These are phyloP conservation scores for Miichthys miiuy DNA, from an alignment of 2,797 vertebrate genomes.

Conservation along the genomic window DNA sequence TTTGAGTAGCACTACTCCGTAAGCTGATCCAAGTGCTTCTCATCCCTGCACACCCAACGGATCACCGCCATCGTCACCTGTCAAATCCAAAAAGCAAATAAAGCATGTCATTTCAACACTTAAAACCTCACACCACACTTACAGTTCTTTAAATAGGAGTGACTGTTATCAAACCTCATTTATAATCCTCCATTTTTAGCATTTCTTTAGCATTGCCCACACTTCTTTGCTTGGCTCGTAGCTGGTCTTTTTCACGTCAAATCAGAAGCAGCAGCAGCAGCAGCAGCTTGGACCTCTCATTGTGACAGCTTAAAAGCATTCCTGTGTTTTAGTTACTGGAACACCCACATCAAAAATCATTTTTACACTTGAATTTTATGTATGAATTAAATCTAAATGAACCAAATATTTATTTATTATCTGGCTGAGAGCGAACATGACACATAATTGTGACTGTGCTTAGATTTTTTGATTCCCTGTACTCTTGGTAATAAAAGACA, in stretches of 20 bases:
- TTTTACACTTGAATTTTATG: constrained; percentile 20
- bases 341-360: constrained; percentile 27
- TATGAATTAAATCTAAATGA: constrained; percentile 39
- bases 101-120: not conserved
- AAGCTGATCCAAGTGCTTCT: constrained; percentile 9
- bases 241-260: constrained; percentile 11
- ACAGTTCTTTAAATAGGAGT: constrained; percentile 12
- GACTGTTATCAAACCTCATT: not conserved
- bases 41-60: not conserved
- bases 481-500: constrained; percentile 6
- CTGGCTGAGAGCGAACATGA: constrained; percentile 37
- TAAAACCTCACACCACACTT: not conserved
- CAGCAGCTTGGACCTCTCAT: not conserved
- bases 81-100: constrained; percentile 11
- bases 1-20: not conserved
- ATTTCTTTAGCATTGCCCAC: constrained; percentile 14
- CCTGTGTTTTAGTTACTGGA: constrained; percentile 40
- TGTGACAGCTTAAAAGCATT: constrained; percentile 62
- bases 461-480: not conserved
- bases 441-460: constrained; percentile 23
- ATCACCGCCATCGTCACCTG: constrained; percentile 3
- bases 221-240: constrained; percentile 22
- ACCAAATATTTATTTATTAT: constrained; percentile 27
- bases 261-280: constrained; percentile 7
- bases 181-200: constrained; percentile 8